Conservation (phyloP, 23 tunicate genomes). For the Phallusia fumigata region DNA sequence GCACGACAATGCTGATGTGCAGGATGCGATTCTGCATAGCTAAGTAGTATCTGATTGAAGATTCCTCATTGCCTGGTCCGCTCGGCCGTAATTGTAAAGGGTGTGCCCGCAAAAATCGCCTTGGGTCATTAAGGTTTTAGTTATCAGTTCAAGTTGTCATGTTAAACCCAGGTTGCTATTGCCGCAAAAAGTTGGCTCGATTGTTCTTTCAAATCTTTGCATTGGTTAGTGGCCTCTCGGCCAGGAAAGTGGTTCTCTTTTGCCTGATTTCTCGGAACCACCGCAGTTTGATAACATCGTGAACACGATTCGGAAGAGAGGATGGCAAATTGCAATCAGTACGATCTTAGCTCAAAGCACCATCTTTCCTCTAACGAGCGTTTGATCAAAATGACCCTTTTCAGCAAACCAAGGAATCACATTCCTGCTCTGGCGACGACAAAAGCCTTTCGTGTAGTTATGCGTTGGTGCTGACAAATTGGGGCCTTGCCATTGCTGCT, state of each 20-base stretch:
- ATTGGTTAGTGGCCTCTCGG: background rate
- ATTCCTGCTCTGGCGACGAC: background rate
- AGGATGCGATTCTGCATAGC: no score
- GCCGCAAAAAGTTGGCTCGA: no score
- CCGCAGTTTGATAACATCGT: background rate
- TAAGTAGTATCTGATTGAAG: no score
- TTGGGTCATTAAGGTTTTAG: no score
- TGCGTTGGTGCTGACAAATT: background rate
- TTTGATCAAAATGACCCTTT: background rate
- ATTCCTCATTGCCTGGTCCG: no score
- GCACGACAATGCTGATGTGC: no score
- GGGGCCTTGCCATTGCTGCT: no score
- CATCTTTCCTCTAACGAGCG: background rate
- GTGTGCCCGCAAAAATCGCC: no score
- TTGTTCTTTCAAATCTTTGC: no score
- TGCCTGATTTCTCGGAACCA: background rate
- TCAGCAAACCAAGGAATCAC: background rate
- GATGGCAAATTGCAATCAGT: background rate
- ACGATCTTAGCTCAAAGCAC: background rate
- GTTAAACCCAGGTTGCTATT: no score
- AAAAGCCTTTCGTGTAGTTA: background rate
- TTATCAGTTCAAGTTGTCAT: no score
- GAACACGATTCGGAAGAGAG: conserved; percentile 1
- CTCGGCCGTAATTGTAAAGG: no score
- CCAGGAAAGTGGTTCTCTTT: background rate